Conservation (phyloP, 23 tunicate species). For the Clavelina lepadiformis region DNA sequence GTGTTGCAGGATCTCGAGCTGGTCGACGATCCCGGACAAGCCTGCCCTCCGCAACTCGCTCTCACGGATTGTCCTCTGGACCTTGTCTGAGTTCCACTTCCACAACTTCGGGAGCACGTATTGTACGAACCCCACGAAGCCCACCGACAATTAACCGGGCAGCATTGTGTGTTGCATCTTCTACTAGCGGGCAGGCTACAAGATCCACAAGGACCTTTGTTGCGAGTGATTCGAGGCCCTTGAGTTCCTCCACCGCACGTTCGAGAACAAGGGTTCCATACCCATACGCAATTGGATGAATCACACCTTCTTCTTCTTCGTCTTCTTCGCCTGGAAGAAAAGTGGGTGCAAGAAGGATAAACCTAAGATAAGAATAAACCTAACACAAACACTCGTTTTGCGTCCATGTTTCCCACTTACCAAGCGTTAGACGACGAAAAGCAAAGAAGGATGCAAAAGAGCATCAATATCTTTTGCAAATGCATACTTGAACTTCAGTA, state of each 20-base stretch:
- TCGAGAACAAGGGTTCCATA: constrained; percentile 17
- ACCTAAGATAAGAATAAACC: too few species aligned
- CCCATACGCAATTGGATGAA: constrained; percentile 26
- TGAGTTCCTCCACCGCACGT: constrained; percentile 43
- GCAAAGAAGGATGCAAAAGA: too few species aligned
- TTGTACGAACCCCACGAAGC: constrained; percentile 22
- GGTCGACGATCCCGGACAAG: constrained; percentile 6
- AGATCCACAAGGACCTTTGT: constrained; percentile 41
- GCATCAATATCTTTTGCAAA: too few species aligned
- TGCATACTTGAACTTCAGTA: too few species aligned
- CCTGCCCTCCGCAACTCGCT: constrained; percentile 27
- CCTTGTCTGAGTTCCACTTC: constrained; percentile 31
- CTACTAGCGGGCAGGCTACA: constrained; percentile 26
- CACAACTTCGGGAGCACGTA: constrained; percentile 22
- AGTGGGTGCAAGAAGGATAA: too few species aligned
- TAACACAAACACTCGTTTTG: too few species aligned
- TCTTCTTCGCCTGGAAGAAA: constrained; percentile 26
- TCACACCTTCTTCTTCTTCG: constrained; percentile 27
- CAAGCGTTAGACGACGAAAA: too few species aligned
- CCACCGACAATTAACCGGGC: constrained; percentile 1
- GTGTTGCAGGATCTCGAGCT: constrained; percentile 24
- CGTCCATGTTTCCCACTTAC: too few species aligned
- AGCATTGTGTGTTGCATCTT: constrained; percentile 39
- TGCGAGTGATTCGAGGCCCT: constrained; percentile 4
- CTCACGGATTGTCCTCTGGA: constrained; percentile 6